phyloP scores from a whole-genome alignment of 2,113 vertebrate species.

The Ovis aries region DNA sequence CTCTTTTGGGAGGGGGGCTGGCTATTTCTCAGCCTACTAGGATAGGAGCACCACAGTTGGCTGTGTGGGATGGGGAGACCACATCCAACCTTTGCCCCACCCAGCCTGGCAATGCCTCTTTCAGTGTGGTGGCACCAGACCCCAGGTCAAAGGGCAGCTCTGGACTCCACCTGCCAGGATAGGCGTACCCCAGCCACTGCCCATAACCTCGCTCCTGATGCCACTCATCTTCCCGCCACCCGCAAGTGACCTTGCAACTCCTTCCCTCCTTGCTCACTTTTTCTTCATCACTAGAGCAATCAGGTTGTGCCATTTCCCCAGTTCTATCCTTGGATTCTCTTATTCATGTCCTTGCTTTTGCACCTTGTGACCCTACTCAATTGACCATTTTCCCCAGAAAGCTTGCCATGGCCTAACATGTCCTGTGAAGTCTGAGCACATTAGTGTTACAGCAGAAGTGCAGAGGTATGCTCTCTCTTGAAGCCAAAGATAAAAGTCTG shows the following conservation, averaged over 20 bases:
- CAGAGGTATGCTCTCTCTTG: neutral
- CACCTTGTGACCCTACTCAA: neutral
- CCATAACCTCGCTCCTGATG: neutral
- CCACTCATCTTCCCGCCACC: neutral
- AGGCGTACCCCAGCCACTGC: accelerated
- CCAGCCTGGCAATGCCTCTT: neutral
- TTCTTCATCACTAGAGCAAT: neutral
- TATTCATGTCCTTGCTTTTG: neutral
- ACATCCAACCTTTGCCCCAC: too few species aligned
- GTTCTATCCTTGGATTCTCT: neutral
- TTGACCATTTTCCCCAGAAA: neutral
- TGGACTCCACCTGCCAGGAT: neutral
- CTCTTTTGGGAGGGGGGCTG: neutral
- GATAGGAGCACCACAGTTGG: neutral
- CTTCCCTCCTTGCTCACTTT: neutral
- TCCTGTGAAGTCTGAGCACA: neutral
- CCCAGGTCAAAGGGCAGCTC: neutral
- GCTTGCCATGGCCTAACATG: too few species aligned
- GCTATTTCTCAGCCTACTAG: neutral
- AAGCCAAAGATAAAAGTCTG: neutral
- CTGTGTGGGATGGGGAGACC: neutral
- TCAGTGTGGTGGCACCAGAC: neutral
- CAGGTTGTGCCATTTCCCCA: neutral
- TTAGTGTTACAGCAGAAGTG: neutral
- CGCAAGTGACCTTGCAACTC: neutral